phyloP scores from a whole-genome alignment of 2,888 invertebrate species.

The Blastobasis lacticolella region DNA sequence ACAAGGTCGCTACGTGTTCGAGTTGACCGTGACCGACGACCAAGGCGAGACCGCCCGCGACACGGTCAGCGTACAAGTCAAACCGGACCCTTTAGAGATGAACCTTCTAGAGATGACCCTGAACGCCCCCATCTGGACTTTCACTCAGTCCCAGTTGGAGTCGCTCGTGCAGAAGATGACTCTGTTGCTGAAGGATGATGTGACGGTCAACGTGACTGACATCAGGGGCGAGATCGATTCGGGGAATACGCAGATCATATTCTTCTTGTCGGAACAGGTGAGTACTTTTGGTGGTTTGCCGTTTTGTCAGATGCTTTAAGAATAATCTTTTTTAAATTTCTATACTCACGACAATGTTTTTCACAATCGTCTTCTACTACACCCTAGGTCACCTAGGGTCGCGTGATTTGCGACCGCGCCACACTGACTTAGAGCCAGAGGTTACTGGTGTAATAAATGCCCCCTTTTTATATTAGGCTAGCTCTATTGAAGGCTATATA shows the following conservation, averaged over 20 bases:
- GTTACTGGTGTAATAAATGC: no score
- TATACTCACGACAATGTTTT: no score
- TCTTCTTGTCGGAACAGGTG: slow-evolving; percentile 78
- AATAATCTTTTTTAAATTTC: no score
- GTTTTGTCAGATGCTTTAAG: no score
- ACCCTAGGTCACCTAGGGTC: no score
- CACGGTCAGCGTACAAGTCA: slow-evolving; percentile 87
- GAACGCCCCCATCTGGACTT: slow-evolving; percentile 78
- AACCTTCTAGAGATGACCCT: slow-evolving; percentile 88
- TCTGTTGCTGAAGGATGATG: slow-evolving; percentile 83
- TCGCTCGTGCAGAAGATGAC: slow-evolving; percentile 87
- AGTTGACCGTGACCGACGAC: slow-evolving; percentile 91
- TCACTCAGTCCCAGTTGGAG: slow-evolving; percentile 77
- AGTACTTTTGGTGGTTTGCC: neutral
- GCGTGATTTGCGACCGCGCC: no score
- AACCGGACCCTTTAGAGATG: slow-evolving; percentile 81
- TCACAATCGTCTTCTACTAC: no score
- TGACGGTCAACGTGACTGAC: slow-evolving; percentile 75
- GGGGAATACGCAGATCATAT: slow-evolving; percentile 78
- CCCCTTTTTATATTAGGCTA: no score
- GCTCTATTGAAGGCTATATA: no score
- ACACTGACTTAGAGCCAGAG: no score
- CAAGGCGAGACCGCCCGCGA: slow-evolving; percentile 89
- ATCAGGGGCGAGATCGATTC: slow-evolving; percentile 75
- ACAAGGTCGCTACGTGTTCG: slow-evolving; percentile 91